Evolutionary conservation across 2,113 vertebrate species (phyloP).

Genomic region (Ploceus nigricollis): DNA sequence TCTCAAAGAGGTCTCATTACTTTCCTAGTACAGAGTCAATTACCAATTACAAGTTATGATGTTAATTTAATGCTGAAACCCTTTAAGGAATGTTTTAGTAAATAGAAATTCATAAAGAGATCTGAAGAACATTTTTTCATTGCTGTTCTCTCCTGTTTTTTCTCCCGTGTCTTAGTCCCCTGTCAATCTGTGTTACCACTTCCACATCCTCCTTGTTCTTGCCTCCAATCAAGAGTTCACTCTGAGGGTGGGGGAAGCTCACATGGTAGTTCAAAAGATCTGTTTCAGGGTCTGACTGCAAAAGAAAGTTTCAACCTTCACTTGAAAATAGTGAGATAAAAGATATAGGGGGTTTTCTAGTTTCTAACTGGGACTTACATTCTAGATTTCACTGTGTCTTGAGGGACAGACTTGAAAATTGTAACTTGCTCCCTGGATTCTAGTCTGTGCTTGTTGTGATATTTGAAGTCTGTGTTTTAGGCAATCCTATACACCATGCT

Average conservation of each 20-base stretch:
- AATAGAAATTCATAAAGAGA: conserved; percentile 35
- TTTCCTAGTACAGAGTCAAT: background rate
- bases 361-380: background rate
- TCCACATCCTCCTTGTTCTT: background rate
- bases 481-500: background rate
- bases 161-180: background rate
- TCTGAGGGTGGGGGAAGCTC: background rate
- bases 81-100: background rate
- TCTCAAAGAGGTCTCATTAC: background rate
- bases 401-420: background rate
- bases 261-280: background rate
- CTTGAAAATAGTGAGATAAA: background rate
- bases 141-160: background rate
- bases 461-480: background rate
- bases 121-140: background rate
- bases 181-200: background rate
- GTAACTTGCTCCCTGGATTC: background rate
- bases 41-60: background rate
- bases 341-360: background rate
- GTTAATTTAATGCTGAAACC: conserved; percentile 37
- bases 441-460: background rate
- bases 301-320: background rate
- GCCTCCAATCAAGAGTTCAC: background rate
- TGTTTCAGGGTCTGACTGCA: background rate
- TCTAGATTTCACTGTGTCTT: background rate